These are phyloP conservation scores for Pocillopora damicornis DNA, from an alignment of 64 coral and sea anemone species.

Conservation along the genomic window DNA sequence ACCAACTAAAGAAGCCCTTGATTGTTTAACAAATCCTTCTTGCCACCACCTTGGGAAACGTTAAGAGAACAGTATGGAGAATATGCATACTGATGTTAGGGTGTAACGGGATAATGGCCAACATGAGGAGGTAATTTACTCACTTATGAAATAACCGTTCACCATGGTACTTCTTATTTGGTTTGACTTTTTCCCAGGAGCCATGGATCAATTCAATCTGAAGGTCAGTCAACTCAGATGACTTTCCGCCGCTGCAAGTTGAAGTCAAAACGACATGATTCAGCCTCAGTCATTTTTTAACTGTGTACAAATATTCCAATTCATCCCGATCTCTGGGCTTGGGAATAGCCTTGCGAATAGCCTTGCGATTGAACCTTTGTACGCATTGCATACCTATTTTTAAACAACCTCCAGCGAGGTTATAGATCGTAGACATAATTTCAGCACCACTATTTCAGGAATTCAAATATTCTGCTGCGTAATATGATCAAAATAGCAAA, in stretches of 20 bases:
- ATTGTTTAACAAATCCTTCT: too few species aligned
- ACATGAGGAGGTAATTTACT: not conserved
- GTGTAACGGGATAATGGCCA: too few species aligned
- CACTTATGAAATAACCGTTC: conserved; percentile 16
- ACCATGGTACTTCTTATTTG: conserved; percentile 9
- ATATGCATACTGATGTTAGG: not conserved
- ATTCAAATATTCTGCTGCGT: too few species aligned
- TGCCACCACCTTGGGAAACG: too few species aligned
- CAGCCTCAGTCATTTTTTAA: not conserved
- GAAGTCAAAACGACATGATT: not conserved
- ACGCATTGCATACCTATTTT: not conserved
- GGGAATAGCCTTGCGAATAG: too few species aligned
- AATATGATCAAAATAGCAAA: too few species aligned
- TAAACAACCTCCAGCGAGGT: too few species aligned
- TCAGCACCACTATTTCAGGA: too few species aligned
- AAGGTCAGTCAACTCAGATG: not conserved
- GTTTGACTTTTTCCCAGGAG: conserved; percentile 5
- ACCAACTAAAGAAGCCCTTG: too few species aligned
- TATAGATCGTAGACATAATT: too few species aligned
- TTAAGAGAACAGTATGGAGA: not conserved
- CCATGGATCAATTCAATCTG: conserved; percentile 8
- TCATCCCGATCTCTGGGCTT: too few species aligned
- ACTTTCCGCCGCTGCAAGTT: not conserved
- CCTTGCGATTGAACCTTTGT: not conserved
- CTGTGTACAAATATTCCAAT: too few species aligned